Evolutionary conservation across 2,888 invertebrate genomes (phyloP).

Genomic region (Laothoe populi): DNA sequence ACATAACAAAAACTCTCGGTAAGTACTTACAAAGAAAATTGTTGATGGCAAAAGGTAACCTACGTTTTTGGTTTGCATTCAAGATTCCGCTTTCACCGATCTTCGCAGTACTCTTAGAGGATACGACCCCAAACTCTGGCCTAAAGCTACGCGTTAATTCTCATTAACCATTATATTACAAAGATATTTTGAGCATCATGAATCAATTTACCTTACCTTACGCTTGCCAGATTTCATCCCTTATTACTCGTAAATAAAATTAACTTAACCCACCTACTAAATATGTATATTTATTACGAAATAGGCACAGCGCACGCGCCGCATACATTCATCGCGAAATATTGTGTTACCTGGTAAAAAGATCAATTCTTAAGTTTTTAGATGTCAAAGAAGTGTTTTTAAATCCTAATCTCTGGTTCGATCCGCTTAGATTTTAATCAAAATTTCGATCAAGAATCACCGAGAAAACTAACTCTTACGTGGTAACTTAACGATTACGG

Average conservation of each 20-base stretch:
- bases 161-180: conserved; percentile 58
- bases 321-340: conserved; percentile 84
- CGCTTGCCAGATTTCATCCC: conserved; percentile 76
- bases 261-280: conserved; percentile 78
- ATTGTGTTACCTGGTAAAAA: conserved; percentile 78
- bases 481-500: conserved; percentile 84
- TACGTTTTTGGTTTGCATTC: conserved; percentile 80
- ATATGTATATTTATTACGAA: conserved; percentile 78
- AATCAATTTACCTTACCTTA: conserved; percentile 61
- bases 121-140: conserved; percentile 53
- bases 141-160: conserved; percentile 66
- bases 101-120: conserved; percentile 43
- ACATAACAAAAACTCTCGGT: conserved; percentile 52
- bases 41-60: conserved; percentile 82
- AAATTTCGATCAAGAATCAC: conserved; percentile 65
- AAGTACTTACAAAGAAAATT: conserved; percentile 68
- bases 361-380: conserved; percentile 77
- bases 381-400: conserved; percentile 75
- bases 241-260: conserved; percentile 78
- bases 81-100: conserved; percentile 56
- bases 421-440: conserved; percentile 64
- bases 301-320: conserved; percentile 72
- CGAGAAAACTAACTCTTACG: conserved; percentile 80
- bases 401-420: conserved; percentile 77
- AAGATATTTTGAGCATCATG: conserved; percentile 77